Conservation (phyloP, 2,888 invertebrate species). For the Cetonia aurata region DNA sequence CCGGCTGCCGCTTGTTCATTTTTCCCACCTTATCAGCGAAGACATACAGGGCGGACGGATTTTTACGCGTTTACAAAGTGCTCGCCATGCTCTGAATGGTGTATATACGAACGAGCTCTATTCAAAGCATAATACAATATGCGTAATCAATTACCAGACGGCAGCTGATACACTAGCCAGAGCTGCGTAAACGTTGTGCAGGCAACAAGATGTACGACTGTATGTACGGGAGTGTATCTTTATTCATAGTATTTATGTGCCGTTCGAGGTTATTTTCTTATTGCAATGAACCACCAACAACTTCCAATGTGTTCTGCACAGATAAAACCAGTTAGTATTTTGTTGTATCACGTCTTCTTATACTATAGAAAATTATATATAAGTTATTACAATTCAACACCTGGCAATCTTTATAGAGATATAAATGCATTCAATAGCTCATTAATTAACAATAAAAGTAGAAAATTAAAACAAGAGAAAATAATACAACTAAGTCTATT, state of each 20-base stretch:
- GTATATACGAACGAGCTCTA: slow-evolving; percentile 20
- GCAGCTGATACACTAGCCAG: slow-evolving; percentile 20
- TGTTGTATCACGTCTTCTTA: too few relatives aligned
- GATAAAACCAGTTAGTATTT: too few relatives aligned
- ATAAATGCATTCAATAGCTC: too few relatives aligned
- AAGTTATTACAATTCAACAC: too few relatives aligned
- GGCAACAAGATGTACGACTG: slow-evolving; percentile 3
- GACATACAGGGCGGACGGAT: slow-evolving; percentile 21
- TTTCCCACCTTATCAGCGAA: slow-evolving; percentile 34
- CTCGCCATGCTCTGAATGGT: slow-evolving; percentile 33
- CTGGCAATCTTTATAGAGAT: too few relatives aligned
- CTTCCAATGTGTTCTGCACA: too few relatives aligned
- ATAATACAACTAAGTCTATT: too few relatives aligned
- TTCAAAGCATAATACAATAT: slow-evolving; percentile 37
- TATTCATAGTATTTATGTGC: slow-evolving; percentile 8
- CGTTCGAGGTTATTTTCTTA: too few relatives aligned
- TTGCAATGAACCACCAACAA: too few relatives aligned
- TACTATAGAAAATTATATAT: too few relatives aligned
- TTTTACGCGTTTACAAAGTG: slow-evolving; percentile 32
- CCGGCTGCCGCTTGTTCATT: slow-evolving; percentile 16
- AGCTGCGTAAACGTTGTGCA: slow-evolving; percentile 8
- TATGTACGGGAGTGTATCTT: slow-evolving; percentile 9
- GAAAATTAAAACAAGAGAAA: too few relatives aligned
- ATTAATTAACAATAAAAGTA: too few relatives aligned
- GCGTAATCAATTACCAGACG: slow-evolving; percentile 34